Evolutionary conservation across 2,113 vertebrate genomes (phyloP), one percentile per base, ranked within the genome.

Genomic region (Odontophorus gujanensis): DNA sequence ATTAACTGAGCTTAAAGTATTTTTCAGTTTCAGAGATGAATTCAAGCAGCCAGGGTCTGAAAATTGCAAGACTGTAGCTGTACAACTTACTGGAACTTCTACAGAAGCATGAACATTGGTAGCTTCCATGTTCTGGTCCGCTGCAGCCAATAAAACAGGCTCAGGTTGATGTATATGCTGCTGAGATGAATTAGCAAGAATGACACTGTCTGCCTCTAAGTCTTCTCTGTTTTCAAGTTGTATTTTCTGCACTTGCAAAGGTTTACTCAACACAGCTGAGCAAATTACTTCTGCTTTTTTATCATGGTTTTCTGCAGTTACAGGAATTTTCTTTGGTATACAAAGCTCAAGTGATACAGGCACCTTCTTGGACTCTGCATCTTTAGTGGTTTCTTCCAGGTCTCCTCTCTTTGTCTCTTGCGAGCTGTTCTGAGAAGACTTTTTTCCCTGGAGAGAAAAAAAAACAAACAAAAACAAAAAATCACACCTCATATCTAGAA

Each of bases 401-500:
- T 42, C 55, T 71, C 87, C 67, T 40, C 62, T 90, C 92, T 92
- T 85, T 87, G 61, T 36, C n/a, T 92, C 91, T 58, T 89, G 93
- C 75, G 63, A 25, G 68, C 63, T 97, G 22, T 78, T 77, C 85
- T 36, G 87, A 91, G 89, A 97, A 82, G 76, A 48, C 38, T 47
- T 90, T 38, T 96, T 93, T 90, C 89, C 97, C 97, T 98, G 96
- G 20, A 97, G 94, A 97, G 92, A 71, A 95, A 95, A 17, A 65
- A 90, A 50, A 92, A 96, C 9, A 7, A 51, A 32, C 3, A 7
- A 25, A 25, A 7, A 18, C 9, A 30, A 32, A 73, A 73, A 57
- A 13, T 1, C 8, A 36, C 4, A 74, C 9, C 8, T 34, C 65
- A 32, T 81, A 85, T 92, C 32, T 63, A 65, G 22, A 30, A 89